Conservation (phyloP, 2,797 vertebrate species). For the Perdix hodgsoniae region DNA sequence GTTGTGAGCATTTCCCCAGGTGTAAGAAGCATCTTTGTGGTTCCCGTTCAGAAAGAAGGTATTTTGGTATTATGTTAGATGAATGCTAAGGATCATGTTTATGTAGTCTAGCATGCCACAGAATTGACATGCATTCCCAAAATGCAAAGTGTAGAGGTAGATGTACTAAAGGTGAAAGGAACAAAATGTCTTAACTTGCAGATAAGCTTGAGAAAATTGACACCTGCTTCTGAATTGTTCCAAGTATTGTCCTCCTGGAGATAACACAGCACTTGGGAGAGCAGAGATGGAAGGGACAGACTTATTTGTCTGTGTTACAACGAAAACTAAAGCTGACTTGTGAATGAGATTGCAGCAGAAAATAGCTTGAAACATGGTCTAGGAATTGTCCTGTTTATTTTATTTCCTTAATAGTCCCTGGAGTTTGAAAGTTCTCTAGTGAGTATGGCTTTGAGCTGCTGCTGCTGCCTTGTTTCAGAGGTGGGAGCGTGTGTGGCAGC, state of each 20-base stretch:
- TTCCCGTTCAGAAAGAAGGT: not conserved
- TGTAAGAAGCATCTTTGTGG: not conserved
- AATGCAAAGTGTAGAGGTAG: not conserved
- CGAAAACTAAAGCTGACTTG: slow-evolving; percentile 15
- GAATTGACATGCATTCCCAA: not conserved
- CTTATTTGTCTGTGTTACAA: not conserved
- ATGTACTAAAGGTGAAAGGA: not conserved
- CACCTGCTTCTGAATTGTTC: slow-evolving; percentile 28
- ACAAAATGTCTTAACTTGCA: slow-evolving; percentile 37
- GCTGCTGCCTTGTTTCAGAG: not conserved
- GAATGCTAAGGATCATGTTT: not conserved
- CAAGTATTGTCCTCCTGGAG: slow-evolving; percentile 13
- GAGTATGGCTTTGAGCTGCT: slow-evolving; percentile 4
- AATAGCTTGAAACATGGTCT: slow-evolving; percentile 35
- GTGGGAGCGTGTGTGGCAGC: not conserved
- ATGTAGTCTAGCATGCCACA: not conserved
- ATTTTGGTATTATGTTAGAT: not conserved
- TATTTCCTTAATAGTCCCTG: not conserved
- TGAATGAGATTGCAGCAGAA: slow-evolving; percentile 20
- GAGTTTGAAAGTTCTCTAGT: not conserved
- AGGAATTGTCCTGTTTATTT: not conserved
- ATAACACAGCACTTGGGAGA: slow-evolving; percentile 8
- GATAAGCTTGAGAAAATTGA: slow-evolving; percentile 32
- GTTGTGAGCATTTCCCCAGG: not conserved
- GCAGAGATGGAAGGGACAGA: not conserved